Evolutionary conservation across 2,113 vertebrate species (phyloP).

Genomic region (Oncorhynchus gorbuscha): DNA sequence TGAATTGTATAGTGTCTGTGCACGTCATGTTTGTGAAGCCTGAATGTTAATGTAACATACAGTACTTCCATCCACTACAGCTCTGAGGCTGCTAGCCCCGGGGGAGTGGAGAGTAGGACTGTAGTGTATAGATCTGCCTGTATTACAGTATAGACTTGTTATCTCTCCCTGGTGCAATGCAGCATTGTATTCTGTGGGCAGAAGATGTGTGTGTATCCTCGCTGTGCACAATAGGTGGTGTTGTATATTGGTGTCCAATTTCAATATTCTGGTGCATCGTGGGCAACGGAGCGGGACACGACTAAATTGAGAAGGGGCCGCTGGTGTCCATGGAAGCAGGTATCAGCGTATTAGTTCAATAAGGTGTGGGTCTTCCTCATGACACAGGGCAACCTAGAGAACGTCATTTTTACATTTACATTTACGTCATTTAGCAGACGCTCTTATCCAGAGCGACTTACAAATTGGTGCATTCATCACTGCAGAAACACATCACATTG

Average conservation of each 20-base stretch:
- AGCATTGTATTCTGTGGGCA: not conserved
- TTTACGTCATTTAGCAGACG: no score
- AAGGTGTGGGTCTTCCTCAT: not conserved
- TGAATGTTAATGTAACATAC: no score
- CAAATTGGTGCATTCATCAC: no score
- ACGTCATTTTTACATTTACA: no score
- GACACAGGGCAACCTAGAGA: not conserved
- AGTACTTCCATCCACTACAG: no score
- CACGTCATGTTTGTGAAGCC: no score
- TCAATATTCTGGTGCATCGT: conserved; percentile 41
- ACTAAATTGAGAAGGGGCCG: conserved; percentile 55
- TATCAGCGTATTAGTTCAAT: not conserved
- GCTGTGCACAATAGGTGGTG: conserved; percentile 53
- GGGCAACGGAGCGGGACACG: conserved; percentile 35
- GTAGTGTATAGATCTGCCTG: conserved; percentile 6
- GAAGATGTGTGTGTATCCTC: conserved; percentile 19
- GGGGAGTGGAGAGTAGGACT: not conserved
- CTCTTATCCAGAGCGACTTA: no score
- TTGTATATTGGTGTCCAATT: conserved; percentile 53
- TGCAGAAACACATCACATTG: no score
- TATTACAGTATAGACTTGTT: not conserved
- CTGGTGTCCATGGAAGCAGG: conserved; percentile 19
- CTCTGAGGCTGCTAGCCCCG: not conserved
- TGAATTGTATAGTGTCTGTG: no score
- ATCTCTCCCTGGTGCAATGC: not conserved